Conservation (phyloP, 2,113 vertebrate genomes). For the Oryzias celebensis region DNA sequence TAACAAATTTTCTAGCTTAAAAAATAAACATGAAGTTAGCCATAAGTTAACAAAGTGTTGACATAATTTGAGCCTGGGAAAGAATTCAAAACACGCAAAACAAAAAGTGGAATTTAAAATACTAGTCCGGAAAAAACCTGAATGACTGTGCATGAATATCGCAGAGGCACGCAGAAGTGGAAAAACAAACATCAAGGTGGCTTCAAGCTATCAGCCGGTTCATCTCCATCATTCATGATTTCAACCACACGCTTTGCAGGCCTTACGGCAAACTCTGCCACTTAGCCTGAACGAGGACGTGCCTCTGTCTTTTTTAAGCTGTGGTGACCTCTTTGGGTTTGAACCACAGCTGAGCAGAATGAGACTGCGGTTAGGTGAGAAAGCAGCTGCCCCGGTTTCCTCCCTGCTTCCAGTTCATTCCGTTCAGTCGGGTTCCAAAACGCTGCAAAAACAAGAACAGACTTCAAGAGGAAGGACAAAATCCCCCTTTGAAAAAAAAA, state of each 20-base stretch:
- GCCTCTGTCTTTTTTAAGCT: slow-evolving; percentile 71
- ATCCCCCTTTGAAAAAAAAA: not conserved
- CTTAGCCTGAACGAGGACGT: slow-evolving; percentile 30
- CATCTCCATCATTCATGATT: slow-evolving; percentile 1
- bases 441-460: slow-evolving; percentile 49
- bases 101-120: slow-evolving; percentile 4
- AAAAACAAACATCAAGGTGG: not conserved
- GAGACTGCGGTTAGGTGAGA: slow-evolving; percentile 50
- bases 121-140: not conserved
- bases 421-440: slow-evolving; percentile 43
- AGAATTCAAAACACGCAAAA: slow-evolving; percentile 11
- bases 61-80: not conserved
- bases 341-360: slow-evolving; percentile 46
- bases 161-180: not conserved
- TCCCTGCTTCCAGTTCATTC: slow-evolving; percentile 29
- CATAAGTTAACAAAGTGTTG: too few species aligned
- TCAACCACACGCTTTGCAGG: not conserved
- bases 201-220: not conserved
- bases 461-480: slow-evolving; percentile 25
- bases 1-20: too few species aligned
- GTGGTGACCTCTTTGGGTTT: slow-evolving; percentile 59
- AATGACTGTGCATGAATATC: slow-evolving; percentile 1
- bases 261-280: slow-evolving; percentile 5
- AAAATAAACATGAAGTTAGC: too few species aligned
- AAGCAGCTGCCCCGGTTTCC: slow-evolving; percentile 38